These are phyloP conservation scores for Corydoras maculifer DNA, from an alignment of 2,113 vertebrate species.

Conservation along the genomic window DNA sequence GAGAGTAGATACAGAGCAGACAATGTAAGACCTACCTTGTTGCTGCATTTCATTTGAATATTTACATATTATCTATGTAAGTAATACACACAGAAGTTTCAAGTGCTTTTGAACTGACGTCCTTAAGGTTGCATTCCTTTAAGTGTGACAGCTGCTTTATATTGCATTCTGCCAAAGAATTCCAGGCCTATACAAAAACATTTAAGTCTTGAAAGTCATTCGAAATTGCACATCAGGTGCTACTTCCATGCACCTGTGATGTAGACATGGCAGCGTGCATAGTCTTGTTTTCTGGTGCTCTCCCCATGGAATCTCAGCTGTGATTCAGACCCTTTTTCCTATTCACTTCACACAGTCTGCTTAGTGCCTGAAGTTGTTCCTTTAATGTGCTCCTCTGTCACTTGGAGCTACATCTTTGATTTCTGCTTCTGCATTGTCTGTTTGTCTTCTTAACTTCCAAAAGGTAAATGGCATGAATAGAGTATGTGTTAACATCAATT, in stretches of 20 bases:
- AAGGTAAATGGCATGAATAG: neutral
- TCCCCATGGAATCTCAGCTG: conserved; percentile 7
- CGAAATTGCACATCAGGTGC: conserved; percentile 32
- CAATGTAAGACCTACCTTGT: too few species aligned
- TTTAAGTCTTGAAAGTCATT: conserved; percentile 20
- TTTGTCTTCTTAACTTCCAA: conserved; percentile 15
- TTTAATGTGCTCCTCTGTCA: conserved; percentile 37
- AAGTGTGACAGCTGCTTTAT: conserved; percentile 23
- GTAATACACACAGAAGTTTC: neutral
- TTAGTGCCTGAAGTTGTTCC: conserved; percentile 18
- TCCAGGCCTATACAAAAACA: conserved; percentile 11
- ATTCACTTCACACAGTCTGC: conserved; percentile 19
- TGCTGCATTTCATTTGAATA: too few species aligned
- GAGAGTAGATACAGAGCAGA: too few species aligned
- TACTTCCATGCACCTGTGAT: conserved; percentile 23
- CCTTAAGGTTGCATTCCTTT: conserved; percentile 21
- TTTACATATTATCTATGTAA: too few species aligned
- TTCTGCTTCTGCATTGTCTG: conserved; percentile 18
- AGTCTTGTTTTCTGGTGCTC: conserved; percentile 1
- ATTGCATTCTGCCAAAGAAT: conserved; percentile 20
- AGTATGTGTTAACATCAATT: neutral
- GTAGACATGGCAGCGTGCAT: conserved; percentile 21
- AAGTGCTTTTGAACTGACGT: conserved; percentile 18
- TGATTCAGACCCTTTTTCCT: conserved; percentile 4
- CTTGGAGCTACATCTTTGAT: conserved; percentile 25